A percentile compares a stretch with the other conserved stretches of the same genome.
Conservation (phyloP, 2,888 invertebrate genomes). For the Nasonia oneida region DNA sequence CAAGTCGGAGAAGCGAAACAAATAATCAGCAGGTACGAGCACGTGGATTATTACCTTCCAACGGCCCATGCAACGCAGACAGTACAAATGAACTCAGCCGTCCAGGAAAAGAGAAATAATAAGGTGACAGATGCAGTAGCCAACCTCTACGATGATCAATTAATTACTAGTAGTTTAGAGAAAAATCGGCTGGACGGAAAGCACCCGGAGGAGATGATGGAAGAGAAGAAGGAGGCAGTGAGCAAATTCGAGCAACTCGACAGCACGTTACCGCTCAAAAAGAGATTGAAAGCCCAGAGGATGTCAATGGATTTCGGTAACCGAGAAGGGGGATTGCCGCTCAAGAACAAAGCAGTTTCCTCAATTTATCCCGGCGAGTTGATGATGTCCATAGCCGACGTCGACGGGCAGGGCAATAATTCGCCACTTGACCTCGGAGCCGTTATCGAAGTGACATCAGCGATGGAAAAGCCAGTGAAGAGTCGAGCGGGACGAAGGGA, state of each 20-base stretch:
- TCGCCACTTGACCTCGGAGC: constrained; percentile 54
- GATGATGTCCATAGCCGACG: constrained; percentile 74
- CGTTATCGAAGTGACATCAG: constrained; percentile 56
- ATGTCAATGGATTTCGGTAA: constrained; percentile 66
- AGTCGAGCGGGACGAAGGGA: constrained; percentile 59
- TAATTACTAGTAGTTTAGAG: constrained; percentile 68
- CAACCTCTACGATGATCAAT: constrained; percentile 68
- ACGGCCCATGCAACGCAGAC: not conserved
- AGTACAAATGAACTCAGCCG: constrained; percentile 65
- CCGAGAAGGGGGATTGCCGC: constrained; percentile 64
- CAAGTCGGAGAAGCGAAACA: not conserved
- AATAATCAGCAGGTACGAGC: not conserved
- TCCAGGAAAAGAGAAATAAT: constrained; percentile 68
- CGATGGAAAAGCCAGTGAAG: constrained; percentile 27
- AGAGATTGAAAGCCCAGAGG: constrained; percentile 72
- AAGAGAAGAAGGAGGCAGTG: constrained; percentile 55
- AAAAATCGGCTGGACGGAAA: constrained; percentile 12
- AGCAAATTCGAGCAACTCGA: constrained; percentile 66
- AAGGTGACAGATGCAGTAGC: constrained; percentile 55
- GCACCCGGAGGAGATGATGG: constrained; percentile 36
- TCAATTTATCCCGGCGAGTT: constrained; percentile 61
- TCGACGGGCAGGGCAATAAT: constrained; percentile 63
- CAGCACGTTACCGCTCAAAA: constrained; percentile 75
- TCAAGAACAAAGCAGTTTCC: not conserved
- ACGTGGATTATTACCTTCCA: not conserved